phyloP scores from a whole-genome alignment of 2,113 vertebrate genomes.

The Vireo altiloquus region DNA sequence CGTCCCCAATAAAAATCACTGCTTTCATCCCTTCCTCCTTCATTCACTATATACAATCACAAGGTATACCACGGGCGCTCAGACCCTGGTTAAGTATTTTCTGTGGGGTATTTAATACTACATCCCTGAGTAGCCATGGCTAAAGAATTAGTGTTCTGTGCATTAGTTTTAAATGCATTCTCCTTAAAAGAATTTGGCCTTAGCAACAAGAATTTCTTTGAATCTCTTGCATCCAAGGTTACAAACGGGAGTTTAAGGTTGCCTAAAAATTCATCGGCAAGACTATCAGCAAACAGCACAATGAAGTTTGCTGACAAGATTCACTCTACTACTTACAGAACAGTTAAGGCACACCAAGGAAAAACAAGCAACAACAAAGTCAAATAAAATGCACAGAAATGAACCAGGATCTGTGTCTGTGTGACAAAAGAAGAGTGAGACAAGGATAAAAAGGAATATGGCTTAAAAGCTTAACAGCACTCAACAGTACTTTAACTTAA shows the following conservation, averaged over 20 bases:
- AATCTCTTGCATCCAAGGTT: not conserved
- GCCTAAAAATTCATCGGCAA: not conserved
- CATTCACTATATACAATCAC: not conserved
- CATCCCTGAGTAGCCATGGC: not conserved
- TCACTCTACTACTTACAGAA: not conserved
- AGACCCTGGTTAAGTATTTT: not conserved
- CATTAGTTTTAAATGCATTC: not conserved
- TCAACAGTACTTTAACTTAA: not conserved
- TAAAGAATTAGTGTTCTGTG: not conserved
- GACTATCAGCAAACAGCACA: not conserved
- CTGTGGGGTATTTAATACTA: not conserved
- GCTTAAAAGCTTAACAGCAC: not conserved
- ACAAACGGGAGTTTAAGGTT: not conserved
- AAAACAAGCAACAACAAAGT: not conserved
- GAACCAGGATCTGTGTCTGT: not conserved
- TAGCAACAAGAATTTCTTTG: not conserved
- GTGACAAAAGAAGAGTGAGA: not conserved
- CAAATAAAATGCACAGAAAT: not conserved
- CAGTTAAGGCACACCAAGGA: not conserved
- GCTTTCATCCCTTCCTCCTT: not conserved
- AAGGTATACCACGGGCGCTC: fast-evolving
- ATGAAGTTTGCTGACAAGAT: not conserved
- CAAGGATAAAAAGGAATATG: not conserved
- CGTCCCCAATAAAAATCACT: fast-evolving
- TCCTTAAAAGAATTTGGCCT: not conserved